Base-by-base conservation (phyloP, 2,113 vertebrate species). In the Passerina amoena region DNA sequence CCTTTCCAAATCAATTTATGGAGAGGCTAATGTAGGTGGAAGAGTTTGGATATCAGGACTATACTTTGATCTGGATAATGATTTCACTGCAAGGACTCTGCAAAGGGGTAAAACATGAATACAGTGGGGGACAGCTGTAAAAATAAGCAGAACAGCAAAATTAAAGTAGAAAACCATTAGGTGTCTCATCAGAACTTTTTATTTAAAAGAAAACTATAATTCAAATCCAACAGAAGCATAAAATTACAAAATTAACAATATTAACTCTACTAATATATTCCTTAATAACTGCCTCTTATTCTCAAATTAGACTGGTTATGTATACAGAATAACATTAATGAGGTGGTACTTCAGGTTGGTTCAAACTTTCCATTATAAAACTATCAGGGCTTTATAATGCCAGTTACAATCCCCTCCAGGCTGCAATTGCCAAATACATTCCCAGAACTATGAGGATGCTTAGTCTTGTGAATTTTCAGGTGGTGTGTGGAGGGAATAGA, bases 171-270 rank as follows among this genome's bases (percentile, higher is more conserved):
- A 97, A 97, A 87, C 5, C 31, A 96, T 94, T 95, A 94, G 4
- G 11, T 28, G 27, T 53, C 60, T 96, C 54, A 63, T 81, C 84
- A 89, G 37, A 79, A 60, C 30, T 77, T 96, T 97, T 94, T 60
- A 88, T 78, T 95, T 86, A 60, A 91, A 97, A 95, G 66, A 85
- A 95, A 95, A 86, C n/a, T 88, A 50, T 87, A 95, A 97, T 94
- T 97, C 78, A 94, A 91, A 93, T 82, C 33, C 40, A 90, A 95
- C 54, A 93, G 40, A 96, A 73, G 30, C 82, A 23, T 24, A 94
- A 97, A 97, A 96, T 97, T 82, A 94, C 91, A 79, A 96, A 68
- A 82, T 84, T 91, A 97, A 96, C 19, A 91, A 56, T 81, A 91
- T 88, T 92, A 97, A 45, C 76, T 95, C 47, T 78, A 83, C 72